Evolutionary conservation across 2,888 invertebrate species (phyloP).

Genomic region (Mesochorus sp.): DNA sequence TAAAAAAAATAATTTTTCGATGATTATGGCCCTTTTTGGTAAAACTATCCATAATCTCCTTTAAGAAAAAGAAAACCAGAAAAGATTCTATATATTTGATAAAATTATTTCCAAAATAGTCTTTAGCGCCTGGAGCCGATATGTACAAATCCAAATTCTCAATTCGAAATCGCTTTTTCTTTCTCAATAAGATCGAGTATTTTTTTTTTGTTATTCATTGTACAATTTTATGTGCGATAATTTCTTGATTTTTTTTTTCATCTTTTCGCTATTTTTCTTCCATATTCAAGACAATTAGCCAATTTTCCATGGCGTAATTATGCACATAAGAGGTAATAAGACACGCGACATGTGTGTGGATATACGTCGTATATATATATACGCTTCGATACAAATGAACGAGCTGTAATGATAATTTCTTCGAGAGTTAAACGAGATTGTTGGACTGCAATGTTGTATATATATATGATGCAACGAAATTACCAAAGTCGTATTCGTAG

Average conservation of each 20-base stretch:
- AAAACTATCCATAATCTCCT: too few species aligned
- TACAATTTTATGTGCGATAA: background rate
- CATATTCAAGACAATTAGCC: background rate
- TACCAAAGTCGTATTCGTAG: background rate
- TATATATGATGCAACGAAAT: slow-evolving; percentile 23
- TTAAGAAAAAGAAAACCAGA: too few species aligned
- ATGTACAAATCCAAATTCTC: background rate
- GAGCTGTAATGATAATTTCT: slow-evolving; percentile 36
- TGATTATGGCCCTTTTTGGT: too few species aligned
- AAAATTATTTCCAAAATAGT: too few species aligned
- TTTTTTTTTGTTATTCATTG: too few species aligned
- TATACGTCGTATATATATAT: too few species aligned
- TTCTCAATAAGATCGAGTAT: background rate
- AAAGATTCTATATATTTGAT: too few species aligned
- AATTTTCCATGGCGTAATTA: slow-evolving; percentile 5
- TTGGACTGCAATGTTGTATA: background rate
- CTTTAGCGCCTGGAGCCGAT: too few species aligned
- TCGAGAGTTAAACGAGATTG: slow-evolving; percentile 30
- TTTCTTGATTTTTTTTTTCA: background rate
- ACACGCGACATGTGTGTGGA: too few species aligned
- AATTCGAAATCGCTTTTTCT: background rate
- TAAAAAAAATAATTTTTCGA: too few species aligned
- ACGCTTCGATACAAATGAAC: slow-evolving; percentile 34
- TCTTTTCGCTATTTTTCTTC: background rate
- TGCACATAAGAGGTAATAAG: slow-evolving; percentile 13